These are phyloP conservation scores for Arizona elegans DNA, from an alignment of 2,113 vertebrate genomes.

Conservation along the genomic window DNA sequence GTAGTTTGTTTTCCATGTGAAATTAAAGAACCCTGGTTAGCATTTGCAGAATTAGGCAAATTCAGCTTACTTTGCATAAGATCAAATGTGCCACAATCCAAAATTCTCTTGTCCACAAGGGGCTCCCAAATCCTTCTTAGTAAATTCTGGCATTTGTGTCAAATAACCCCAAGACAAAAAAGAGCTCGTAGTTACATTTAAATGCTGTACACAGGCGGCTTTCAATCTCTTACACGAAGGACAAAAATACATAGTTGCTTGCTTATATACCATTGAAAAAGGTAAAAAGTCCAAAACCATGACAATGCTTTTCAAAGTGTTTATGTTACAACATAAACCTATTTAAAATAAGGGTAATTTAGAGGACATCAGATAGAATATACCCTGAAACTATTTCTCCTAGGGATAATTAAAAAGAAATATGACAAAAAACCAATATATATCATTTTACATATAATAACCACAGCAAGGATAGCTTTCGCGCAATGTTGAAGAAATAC, in stretches of 20 bases:
- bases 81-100: background rate
- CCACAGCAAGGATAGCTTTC: too few species aligned
- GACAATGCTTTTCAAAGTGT: background rate
- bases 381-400: too few species aligned
- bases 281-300: background rate
- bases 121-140: constrained; percentile 57
- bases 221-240: background rate
- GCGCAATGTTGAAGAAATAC: too few species aligned
- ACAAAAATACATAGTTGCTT: background rate
- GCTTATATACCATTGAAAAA: background rate
- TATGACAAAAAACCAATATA: too few species aligned
- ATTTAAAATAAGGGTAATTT: background rate
- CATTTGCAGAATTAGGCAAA: background rate
- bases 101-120: constrained; percentile 48
- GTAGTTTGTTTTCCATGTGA: background rate
- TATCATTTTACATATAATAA: too few species aligned
- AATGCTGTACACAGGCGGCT: background rate
- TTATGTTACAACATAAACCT: background rate
- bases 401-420: too few species aligned
- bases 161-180: background rate
- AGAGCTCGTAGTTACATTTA: fast-evolving
- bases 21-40: background rate
- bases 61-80: background rate
- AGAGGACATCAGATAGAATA: too few species aligned
- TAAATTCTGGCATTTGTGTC: background rate